Conservation (phyloP, 2,888 invertebrate genomes). For the Lepidocyrtinus sp. region DNA sequence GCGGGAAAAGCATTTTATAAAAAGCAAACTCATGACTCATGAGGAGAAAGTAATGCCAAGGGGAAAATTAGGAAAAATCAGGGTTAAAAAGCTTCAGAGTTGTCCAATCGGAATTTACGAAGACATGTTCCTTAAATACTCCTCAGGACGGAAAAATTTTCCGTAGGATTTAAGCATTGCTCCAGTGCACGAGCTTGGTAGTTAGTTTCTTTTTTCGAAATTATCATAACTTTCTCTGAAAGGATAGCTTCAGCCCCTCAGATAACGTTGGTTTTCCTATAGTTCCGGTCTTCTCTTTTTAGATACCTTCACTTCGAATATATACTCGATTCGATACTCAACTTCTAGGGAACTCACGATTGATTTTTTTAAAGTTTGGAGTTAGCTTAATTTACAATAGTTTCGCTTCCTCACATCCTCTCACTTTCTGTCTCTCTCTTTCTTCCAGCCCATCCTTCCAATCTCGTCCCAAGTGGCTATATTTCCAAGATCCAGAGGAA, state of each 20-base stretch:
- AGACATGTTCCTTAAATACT: too few species aligned
- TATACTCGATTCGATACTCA: too few species aligned
- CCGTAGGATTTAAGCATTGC: too few species aligned
- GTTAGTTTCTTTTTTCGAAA: too few species aligned
- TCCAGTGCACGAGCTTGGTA: too few species aligned
- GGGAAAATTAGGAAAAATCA: not conserved
- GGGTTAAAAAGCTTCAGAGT: not conserved
- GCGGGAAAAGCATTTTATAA: conserved; percentile 20
- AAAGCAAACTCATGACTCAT: not conserved
- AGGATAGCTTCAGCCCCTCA: not conserved
- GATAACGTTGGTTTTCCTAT: too few species aligned
- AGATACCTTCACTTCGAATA: too few species aligned
- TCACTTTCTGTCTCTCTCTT: not conserved
- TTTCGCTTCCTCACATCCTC: not conserved
- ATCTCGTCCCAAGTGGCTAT: not conserved
- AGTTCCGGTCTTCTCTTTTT: too few species aligned
- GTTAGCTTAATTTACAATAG: not conserved
- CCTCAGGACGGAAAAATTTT: too few species aligned
- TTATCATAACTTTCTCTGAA: not conserved
- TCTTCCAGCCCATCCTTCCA: not conserved
- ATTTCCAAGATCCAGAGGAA: too few species aligned
- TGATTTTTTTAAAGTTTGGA: not conserved
- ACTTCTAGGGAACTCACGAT: not conserved
- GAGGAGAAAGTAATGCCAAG: not conserved
- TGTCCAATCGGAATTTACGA: too few species aligned